Percentiles rank a stretch among this genome's conserved stretches.
phyloP scores from a whole-genome alignment of 1,140 invertebrate species.

The Drosophila santomea region DNA sequence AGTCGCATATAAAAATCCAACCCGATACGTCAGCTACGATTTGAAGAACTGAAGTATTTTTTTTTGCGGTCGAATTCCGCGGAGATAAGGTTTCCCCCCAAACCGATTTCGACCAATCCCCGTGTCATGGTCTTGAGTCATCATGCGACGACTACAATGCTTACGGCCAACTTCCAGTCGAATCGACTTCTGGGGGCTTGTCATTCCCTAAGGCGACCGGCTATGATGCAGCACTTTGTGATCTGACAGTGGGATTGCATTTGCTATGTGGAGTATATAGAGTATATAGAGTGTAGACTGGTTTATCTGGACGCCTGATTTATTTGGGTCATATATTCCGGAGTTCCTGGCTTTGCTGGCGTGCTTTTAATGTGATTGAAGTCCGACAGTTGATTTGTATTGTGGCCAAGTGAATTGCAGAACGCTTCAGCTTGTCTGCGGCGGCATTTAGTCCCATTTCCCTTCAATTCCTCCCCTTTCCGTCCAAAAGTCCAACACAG shows the following conservation, averaged over 20 bases:
- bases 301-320: constrained; percentile 58
- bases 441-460: constrained; percentile 10
- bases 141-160: constrained; percentile 25
- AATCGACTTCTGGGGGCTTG: constrained; percentile 62
- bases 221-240: constrained; percentile 63
- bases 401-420: constrained; percentile 56
- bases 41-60: not conserved
- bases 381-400: constrained; percentile 71
- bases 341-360: constrained; percentile 11
- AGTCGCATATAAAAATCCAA: constrained; percentile 1
- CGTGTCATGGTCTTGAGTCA: constrained; percentile 44
- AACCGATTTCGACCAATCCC: constrained; percentile 14
- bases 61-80: constrained; percentile 21
- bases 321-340: constrained; percentile 54
- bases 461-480: constrained; percentile 3
- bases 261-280: not conserved
- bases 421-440: constrained; percentile 28
- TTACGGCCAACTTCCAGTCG: constrained; percentile 29
- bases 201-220: constrained; percentile 33
- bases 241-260: constrained; percentile 57
- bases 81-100: constrained; percentile 21
- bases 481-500: constrained; percentile 31
- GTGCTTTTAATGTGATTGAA: constrained; percentile 70
- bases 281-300: constrained; percentile 32
- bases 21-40: constrained; percentile 9